phyloP scores from a whole-genome alignment of 2,113 vertebrate genomes.

The Argyrosomus japonicus region DNA sequence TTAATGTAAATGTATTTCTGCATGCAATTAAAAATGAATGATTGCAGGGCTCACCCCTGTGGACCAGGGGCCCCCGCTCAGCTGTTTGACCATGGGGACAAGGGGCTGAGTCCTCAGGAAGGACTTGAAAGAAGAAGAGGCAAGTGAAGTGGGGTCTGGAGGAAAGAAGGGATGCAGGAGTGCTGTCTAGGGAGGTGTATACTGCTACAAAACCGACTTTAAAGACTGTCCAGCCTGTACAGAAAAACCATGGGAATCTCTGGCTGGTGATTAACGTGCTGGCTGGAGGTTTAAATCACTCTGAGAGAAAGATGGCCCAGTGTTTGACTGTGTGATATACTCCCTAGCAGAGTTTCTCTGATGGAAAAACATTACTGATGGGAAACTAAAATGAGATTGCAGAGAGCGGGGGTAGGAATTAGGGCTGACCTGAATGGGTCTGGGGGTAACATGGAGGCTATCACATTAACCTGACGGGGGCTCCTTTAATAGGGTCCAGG shows the following conservation, averaged over 20 bases:
- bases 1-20: slow-evolving; percentile 87
- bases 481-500: slow-evolving; percentile 94
- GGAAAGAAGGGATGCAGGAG: slow-evolving; percentile 30
- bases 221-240: slow-evolving; percentile 71
- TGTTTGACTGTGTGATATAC: slow-evolving; percentile 78
- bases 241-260: slow-evolving; percentile 74
- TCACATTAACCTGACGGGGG: slow-evolving; percentile 87
- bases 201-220: slow-evolving; percentile 63
- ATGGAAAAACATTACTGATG: slow-evolving; percentile 82
- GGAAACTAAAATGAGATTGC: slow-evolving; percentile 83
- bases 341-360: slow-evolving; percentile 64
- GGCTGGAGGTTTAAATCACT: slow-evolving; percentile 76
- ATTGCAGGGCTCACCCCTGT: slow-evolving; percentile 69
- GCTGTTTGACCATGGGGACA: slow-evolving; percentile 63
- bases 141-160: slow-evolving; percentile 11
- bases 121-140: slow-evolving; percentile 36
- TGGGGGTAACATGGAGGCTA: slow-evolving; percentile 83
- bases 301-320: slow-evolving; percentile 66
- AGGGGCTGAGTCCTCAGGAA: slow-evolving; percentile 32
- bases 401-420: slow-evolving; percentile 76
- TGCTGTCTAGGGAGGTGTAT: slow-evolving; percentile 58
- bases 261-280: slow-evolving; percentile 74
- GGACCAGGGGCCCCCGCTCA: slow-evolving; percentile 46
- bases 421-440: slow-evolving; percentile 79
- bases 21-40: slow-evolving; percentile 86